Conservation (phyloP, 53 echinoderm and acorn worm species). For the Hippasteria phrygiana region DNA sequence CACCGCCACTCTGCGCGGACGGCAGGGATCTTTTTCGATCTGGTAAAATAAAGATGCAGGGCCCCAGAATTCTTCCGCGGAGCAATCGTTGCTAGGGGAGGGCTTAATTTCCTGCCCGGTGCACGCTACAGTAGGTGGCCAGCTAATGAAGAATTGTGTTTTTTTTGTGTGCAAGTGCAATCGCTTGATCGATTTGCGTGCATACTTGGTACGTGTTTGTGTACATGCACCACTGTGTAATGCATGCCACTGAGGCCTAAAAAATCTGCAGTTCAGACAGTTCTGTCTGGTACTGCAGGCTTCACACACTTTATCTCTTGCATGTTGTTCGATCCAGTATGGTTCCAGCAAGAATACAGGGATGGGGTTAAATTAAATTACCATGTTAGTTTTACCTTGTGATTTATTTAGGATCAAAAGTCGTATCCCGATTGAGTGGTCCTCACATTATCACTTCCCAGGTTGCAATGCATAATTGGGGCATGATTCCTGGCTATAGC, state of each 20-base stretch:
- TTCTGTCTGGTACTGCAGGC: too few species aligned
- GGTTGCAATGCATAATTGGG: too few species aligned
- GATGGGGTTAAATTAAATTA: too few species aligned
- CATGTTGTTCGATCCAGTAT: too few species aligned
- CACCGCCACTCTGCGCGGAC: neutral
- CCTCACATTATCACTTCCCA: too few species aligned
- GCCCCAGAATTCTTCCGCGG: neutral
- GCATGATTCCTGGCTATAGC: too few species aligned
- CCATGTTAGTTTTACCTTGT: too few species aligned
- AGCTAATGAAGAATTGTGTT: neutral
- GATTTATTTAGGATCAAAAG: too few species aligned
- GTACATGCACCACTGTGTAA: neutral
- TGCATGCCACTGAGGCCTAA: neutral
- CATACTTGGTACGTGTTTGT: neutral
- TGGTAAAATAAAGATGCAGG: neutral
- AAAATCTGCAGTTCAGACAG: too few species aligned
- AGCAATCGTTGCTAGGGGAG: neutral
- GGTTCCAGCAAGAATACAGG: too few species aligned
- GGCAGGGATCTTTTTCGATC: neutral
- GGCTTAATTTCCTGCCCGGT: constrained; percentile 4
- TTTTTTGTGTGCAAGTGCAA: neutral
- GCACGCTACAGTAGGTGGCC: neutral
- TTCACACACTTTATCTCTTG: too few species aligned
- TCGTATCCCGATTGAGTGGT: too few species aligned
- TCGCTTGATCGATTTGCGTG: neutral